Evolutionary conservation across 2,888 invertebrate species (phyloP), one percentile per base, ranked within the genome.

Genomic region (Maniola hyperantus): DNA sequence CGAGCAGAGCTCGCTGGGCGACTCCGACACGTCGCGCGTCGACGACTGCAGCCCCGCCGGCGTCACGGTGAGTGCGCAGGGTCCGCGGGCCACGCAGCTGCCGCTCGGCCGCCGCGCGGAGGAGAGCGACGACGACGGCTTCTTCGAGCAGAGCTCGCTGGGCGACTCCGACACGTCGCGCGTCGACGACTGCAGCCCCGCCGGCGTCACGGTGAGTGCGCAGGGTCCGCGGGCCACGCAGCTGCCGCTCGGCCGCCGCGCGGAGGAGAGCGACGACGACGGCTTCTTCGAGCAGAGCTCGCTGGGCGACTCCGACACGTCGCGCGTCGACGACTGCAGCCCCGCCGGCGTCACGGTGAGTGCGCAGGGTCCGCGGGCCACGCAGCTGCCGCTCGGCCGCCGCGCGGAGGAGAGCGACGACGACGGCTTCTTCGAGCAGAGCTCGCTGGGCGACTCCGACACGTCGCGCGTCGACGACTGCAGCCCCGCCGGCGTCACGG

Each of bases 391-490:
- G 46, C 5, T 34, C 59, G 39, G 53, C 67, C 36, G 62, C 55
- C 59, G 67, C 53, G 42, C 70, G 39, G 77, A 72, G 55, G 84
- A 85, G 71, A 83, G 82, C 76, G 87, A 85, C 76, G 90, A 89
- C 83, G 89, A 88, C 82, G 90, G 90, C 18, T 90, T 89, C 85
- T 89, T 85, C 83, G 90, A 89, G 75, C 85, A 78, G 79, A 84
- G 83, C 81, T 86, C 84, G 69, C 76, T 78, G 65, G 83, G 81
- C 10, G 82, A 82, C 72, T 77, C 78, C 51, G 82, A 80, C 77
- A 73, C 72, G 53, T 77, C 78, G 67, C 76, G 76, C 57, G 72
- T 50, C 6, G 79, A 76, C 50, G 79, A 74, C 8, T 26, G 61
- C 51, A 15, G 50, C 36, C 15, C 53, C 53, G 13, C 26, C 26